Percentiles rank a stretch among this genome's conserved stretches.
phyloP scores from a whole-genome alignment of 2,797 vertebrate genomes.

The Saxicola maurus region DNA sequence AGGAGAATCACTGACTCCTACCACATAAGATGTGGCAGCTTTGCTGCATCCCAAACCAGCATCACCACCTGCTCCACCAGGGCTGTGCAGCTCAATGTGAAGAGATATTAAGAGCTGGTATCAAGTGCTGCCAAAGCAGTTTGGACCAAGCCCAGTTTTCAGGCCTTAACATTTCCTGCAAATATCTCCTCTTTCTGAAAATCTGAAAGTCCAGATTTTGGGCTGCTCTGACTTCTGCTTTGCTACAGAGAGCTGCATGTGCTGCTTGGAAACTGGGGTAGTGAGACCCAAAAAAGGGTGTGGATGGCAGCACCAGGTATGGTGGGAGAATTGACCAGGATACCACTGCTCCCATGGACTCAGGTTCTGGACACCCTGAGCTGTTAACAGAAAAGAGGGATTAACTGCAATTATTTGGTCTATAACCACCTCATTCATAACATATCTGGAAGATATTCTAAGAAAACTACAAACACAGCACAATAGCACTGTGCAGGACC shows the following conservation, averaged over 20 bases:
- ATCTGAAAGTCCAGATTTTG: neutral
- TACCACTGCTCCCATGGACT: neutral
- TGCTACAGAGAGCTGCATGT: neutral
- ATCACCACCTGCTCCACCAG: constrained; percentile 53
- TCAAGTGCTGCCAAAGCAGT: constrained; percentile 37
- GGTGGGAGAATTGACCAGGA: neutral
- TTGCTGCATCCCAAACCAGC: constrained; percentile 16
- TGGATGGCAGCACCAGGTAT: neutral
- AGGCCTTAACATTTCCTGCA: constrained; percentile 5
- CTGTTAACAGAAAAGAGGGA: neutral
- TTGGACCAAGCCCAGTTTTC: constrained; percentile 24
- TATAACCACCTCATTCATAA: accelerated
- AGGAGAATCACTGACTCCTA: neutral
- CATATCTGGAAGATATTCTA: neutral
- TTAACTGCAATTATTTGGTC: neutral
- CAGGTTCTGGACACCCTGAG: neutral
- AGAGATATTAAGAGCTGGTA: neutral
- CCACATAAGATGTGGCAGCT: neutral
- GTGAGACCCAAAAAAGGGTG: neutral
- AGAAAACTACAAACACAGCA: neutral
- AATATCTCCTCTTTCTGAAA: neutral
- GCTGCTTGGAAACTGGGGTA: neutral
- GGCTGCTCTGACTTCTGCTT: neutral
- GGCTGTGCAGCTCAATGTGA: neutral
- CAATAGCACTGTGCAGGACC: accelerated